These are phyloP conservation scores for Tanytarsus gracilentus DNA, from an alignment of 2,888 invertebrate genomes.

Conservation along the genomic window DNA sequence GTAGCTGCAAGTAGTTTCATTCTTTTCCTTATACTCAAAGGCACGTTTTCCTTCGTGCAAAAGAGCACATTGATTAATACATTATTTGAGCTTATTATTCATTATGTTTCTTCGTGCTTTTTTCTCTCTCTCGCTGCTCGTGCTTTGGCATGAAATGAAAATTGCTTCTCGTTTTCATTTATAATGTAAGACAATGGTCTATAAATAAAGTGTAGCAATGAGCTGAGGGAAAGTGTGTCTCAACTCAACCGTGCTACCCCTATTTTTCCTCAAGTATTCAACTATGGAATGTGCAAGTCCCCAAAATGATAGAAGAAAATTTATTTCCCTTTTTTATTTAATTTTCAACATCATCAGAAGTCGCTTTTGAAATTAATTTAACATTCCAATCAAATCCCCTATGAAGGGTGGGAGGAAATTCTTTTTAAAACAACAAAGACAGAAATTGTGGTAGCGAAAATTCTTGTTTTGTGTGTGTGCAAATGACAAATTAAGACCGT, in stretches of 20 bases:
- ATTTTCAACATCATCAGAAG: conserved; percentile 5
- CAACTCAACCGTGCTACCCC: conserved; percentile 9
- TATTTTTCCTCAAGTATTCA: neutral
- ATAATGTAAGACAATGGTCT: neutral
- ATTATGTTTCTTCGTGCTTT: conserved; percentile 19
- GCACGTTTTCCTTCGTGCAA: conserved; percentile 4
- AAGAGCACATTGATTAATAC: conserved; percentile 25
- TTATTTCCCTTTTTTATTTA: neutral
- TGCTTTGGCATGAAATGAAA: neutral
- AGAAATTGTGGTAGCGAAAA: neutral
- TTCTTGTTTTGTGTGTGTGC: neutral
- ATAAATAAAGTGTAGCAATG: conserved; percentile 5
- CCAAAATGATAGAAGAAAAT: neutral
- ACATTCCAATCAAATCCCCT: neutral
- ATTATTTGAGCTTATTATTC: conserved; percentile 23
- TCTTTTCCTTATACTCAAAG: too few relatives aligned
- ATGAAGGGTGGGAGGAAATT: neutral
- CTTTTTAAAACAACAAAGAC: too few relatives aligned
- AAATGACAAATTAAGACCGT: neutral
- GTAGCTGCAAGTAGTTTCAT: neutral
- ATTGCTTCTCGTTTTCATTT: neutral
- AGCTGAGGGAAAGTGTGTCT: neutral
- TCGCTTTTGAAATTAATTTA: conserved; percentile 7
- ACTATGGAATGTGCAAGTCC: neutral
- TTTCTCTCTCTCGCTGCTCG: neutral